phyloP scores from a whole-genome alignment of 2,797 vertebrate species.

The Lithobates pipiens region DNA sequence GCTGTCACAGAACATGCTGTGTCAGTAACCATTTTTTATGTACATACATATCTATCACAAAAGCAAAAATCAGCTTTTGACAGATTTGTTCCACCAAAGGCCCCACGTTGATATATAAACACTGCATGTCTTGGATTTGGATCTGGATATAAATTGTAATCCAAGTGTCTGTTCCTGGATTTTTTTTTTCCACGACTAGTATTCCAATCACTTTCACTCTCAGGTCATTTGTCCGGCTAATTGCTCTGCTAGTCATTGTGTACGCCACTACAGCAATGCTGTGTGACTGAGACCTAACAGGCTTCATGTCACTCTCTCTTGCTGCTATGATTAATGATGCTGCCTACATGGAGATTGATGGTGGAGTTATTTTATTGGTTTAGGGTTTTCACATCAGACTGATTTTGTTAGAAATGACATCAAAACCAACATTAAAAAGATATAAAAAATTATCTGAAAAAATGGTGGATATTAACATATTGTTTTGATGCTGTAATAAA shows the following conservation, averaged over 20 bases:
- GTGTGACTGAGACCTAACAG: constrained; percentile 24
- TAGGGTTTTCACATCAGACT: not conserved
- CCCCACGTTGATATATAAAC: constrained; percentile 1
- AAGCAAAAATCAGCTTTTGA: no score
- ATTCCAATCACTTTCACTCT: constrained; percentile 8
- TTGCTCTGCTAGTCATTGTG: constrained; percentile 38
- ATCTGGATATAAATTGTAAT: not conserved
- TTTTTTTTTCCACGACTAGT: not conserved
- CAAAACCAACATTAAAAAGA: not conserved
- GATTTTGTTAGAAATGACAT: not conserved
- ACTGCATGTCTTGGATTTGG: not conserved
- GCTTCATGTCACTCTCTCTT: constrained; percentile 29
- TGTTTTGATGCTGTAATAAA: not conserved
- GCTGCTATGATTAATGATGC: constrained; percentile 41
- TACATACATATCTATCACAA: no score
- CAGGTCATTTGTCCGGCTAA: constrained; percentile 27
- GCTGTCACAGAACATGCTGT: not conserved
- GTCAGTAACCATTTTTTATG: not conserved
- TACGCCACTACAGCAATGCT: not conserved
- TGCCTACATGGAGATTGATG: constrained; percentile 15
- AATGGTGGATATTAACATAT: not conserved
- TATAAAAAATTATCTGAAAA: not conserved
- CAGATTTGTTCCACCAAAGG: not conserved
- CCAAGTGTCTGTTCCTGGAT: not conserved
- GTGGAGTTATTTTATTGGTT: constrained; percentile 1